These are phyloP conservation scores for Clitarchus hookeri DNA, from an alignment of 2,888 invertebrate genomes.

Conservation along the genomic window DNA sequence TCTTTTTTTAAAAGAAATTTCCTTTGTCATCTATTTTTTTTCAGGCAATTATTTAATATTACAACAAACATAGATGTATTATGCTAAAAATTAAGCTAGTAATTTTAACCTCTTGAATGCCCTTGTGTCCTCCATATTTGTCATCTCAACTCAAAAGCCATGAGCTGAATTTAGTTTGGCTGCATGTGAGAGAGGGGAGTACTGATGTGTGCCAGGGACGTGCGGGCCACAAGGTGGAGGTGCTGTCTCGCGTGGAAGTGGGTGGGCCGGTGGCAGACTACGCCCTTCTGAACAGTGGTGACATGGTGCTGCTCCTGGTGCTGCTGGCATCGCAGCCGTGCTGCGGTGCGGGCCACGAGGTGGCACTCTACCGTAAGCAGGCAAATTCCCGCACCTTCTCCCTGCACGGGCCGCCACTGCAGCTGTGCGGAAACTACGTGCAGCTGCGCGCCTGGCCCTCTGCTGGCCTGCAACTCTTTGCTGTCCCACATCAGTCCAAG, in stretches of 20 bases:
- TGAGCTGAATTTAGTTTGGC: neutral
- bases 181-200: neutral
- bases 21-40: no score
- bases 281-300: neutral
- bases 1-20: no score
- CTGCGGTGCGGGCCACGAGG: conserved; percentile 28
- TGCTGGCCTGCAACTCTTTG: neutral
- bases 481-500: neutral
- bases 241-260: conserved; percentile 10
- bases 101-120: no score
- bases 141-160: no score
- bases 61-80: no score
- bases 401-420: neutral
- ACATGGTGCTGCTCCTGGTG: neutral
- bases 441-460: neutral
- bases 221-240: conserved; percentile 28
- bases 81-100: no score
- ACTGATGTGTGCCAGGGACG: conserved; percentile 17
- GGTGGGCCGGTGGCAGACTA: neutral
- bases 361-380: conserved; percentile 10
- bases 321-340: conserved; percentile 21
- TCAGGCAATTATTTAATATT: no score
- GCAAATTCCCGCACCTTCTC: neutral
- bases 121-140: no score
- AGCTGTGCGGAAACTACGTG: neutral